Evolutionary conservation across 1,140 invertebrate species (phyloP), one percentile per base, ranked within the genome.

Genomic region (Drosophila sturtevanti): DNA sequence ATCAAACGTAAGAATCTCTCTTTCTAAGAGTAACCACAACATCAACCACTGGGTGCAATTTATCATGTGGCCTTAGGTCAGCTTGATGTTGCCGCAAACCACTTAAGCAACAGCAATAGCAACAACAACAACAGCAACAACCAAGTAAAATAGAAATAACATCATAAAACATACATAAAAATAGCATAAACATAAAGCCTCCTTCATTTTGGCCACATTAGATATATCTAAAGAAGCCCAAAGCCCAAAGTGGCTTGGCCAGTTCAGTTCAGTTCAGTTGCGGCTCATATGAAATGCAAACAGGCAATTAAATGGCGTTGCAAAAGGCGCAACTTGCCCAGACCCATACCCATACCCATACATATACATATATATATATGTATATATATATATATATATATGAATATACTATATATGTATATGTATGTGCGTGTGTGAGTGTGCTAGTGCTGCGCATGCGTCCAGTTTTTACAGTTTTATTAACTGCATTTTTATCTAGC

Each of bases 381-480:
- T 78, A 73, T 74, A 60, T 63, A n/a, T 56, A 44, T 66, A 21
- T 65, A 51, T 70, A 38, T 60, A 63, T 74, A 60, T 55, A 24
- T n/a, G n/a, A n/a, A n/a, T n/a, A n/a, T n/a, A n/a, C n/a, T n/a
- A n/a, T n/a, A n/a, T n/a, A n/a, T 67, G 24, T 75, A 74, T 74
- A 61, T 63, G 37, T 74, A 44, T 70, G 41, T 76, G 61, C 62
- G 55, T 78, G 64, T 73, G 59, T 79, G 44, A 66, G 37, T 65
- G 38, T 48, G 24, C 44, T 37, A 51, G 38, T 72, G 76, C 68
- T 85, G 81, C 80, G 81, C 81, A 89, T 89, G 84, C 84, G 84
- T 89, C 84, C 84, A 89, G 84, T 89, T 89, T 89, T 89, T 89
- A 89, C 84, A 89, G 84, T 89, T 89, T 89, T 89, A 89, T 89